Percentiles rank a stretch among this genome's conserved stretches.
phyloP scores from a whole-genome alignment of 2,797 vertebrate genomes.

The Petrocephalus sullivani region DNA sequence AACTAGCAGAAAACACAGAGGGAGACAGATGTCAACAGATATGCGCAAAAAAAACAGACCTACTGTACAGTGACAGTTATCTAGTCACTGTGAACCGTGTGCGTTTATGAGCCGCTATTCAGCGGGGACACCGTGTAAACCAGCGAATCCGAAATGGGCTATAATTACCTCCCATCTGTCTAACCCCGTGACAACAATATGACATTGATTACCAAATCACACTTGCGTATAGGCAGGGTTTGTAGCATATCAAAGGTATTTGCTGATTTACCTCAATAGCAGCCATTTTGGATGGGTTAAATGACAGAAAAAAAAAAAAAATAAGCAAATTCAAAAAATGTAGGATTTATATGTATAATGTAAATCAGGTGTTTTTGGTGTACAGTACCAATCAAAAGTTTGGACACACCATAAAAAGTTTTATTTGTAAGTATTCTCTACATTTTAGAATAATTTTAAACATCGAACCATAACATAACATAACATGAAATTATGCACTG shows the following conservation, averaged over 20 bases:
- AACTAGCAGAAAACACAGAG: background rate
- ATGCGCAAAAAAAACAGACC: background rate
- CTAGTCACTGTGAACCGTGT: background rate
- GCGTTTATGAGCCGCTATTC: background rate
- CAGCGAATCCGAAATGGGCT: background rate
- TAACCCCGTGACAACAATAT: background rate
- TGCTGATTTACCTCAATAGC: background rate
- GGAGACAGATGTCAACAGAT: background rate
- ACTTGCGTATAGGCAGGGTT: background rate
- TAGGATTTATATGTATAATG: background rate
- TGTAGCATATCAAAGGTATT: background rate
- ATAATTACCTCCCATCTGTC: background rate
- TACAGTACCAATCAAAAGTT: background rate
- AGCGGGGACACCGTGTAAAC: background rate
- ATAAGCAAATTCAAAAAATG: background rate
- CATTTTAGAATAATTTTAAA: background rate
- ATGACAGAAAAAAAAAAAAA: background rate
- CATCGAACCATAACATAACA: background rate
- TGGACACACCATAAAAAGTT: background rate
- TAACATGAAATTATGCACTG: background rate
- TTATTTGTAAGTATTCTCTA: background rate
- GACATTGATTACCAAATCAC: background rate
- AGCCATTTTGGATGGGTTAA: background rate
- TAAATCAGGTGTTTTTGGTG: background rate
- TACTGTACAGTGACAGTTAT: background rate